Evolutionary conservation across 1,140 invertebrate genomes (phyloP).

Genomic region (Zaprionus ornatus): DNA sequence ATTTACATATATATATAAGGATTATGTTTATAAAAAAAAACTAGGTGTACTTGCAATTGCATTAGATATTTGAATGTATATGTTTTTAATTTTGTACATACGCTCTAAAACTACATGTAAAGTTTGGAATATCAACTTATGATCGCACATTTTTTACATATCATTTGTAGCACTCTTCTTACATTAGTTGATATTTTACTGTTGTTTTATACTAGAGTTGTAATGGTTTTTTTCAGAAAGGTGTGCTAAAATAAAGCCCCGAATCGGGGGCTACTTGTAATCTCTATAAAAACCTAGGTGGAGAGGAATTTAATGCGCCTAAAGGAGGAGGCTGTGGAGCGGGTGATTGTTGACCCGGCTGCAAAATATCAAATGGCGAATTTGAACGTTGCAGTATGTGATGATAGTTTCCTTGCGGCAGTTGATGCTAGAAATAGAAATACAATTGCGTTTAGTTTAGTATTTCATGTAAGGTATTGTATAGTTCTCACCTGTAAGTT

Average conservation of each 20-base stretch:
- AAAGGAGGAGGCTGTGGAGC: conserved; percentile 67
- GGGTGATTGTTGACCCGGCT: conserved; percentile 72
- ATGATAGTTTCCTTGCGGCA: conserved; percentile 76
- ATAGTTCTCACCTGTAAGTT: conserved; percentile 66
- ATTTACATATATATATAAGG: background rate
- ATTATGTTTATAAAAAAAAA: conserved; percentile 20
- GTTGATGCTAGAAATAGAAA: conserved; percentile 57
- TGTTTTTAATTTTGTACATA: conserved; percentile 32
- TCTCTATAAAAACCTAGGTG: conserved; percentile 83
- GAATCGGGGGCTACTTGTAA: conserved; percentile 76
- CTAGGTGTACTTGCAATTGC: conserved; percentile 18
- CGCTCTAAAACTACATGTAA: conserved; percentile 15
- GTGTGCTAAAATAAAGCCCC: conserved; percentile 80
- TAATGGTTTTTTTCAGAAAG: conserved; percentile 66
- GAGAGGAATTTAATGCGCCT: conserved; percentile 79
- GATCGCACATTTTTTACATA: conserved; percentile 28
- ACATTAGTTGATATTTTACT: conserved; percentile 20
- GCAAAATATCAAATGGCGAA: conserved; percentile 76
- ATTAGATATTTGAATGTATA: conserved; percentile 20
- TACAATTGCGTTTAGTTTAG: background rate
- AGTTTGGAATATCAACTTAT: conserved; percentile 6
- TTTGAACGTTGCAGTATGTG: conserved; percentile 78
- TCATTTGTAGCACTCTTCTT: conserved; percentile 14
- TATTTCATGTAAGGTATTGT: too few species aligned
- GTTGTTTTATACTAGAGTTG: conserved; percentile 5